Percentiles rank a stretch among this genome's conserved stretches.
phyloP scores from a whole-genome alignment of 2,113 vertebrate genomes.

The Tamias sibiricus region DNA sequence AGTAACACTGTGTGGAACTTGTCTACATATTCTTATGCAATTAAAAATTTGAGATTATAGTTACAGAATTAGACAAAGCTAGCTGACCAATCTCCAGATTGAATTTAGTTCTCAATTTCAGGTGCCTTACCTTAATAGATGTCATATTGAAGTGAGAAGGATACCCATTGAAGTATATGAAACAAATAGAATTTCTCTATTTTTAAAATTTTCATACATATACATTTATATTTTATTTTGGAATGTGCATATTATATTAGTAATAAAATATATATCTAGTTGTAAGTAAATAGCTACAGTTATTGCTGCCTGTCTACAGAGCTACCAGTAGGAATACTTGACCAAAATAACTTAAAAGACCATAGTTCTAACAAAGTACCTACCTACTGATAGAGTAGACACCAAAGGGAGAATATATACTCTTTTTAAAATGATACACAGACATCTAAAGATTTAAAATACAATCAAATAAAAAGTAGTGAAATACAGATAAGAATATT shows the following conservation, averaged over 20 bases:
- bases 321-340: not conserved
- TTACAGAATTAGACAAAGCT: slow-evolving; percentile 10
- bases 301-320: not conserved
- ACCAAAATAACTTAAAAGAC: not conserved
- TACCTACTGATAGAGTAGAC: not conserved
- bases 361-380: not conserved
- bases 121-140: not conserved
- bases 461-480: not conserved
- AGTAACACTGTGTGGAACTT: not conserved
- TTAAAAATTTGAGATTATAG: not conserved
- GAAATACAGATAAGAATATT: not conserved
- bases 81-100: not conserved
- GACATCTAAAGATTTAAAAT: not conserved
- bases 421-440: not conserved
- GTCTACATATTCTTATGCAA: not conserved
- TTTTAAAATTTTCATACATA: not conserved
- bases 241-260: not conserved
- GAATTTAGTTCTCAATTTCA: not conserved
- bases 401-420: not conserved
- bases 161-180: not conserved
- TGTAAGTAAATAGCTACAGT: not conserved
- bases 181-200: not conserved
- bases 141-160: not conserved
- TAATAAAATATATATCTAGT: not conserved
- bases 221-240: not conserved